Conservation (phyloP, 2,888 invertebrate species). For the Syrphus vitripennis region DNA sequence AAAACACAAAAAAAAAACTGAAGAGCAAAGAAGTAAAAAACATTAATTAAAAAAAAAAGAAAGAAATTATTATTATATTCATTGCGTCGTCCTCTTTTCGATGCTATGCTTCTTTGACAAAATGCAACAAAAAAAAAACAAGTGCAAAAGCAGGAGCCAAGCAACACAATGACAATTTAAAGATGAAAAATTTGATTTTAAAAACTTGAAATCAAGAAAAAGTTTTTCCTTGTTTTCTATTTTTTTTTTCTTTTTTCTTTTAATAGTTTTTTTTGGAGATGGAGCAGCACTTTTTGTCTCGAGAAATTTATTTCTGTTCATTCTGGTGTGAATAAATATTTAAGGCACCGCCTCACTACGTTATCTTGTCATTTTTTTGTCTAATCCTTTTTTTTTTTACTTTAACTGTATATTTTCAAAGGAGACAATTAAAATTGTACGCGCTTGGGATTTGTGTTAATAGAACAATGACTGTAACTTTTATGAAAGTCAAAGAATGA, state of each 20-base stretch:
- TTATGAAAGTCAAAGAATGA: slow-evolving; percentile 7
- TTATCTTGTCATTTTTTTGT: background rate
- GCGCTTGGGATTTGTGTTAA: slow-evolving; percentile 51
- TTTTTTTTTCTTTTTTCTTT: background rate
- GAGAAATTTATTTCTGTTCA: background rate
- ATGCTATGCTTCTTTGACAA: background rate
- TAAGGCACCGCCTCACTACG: background rate
- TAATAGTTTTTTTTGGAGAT: background rate
- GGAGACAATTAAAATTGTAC: slow-evolving; percentile 48
- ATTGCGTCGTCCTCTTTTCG: background rate
- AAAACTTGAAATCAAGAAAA: slow-evolving; percentile 60
- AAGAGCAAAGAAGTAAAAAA: slow-evolving; percentile 13
- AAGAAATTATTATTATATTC: too few species aligned
- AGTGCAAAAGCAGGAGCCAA: background rate
- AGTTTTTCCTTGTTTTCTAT: background rate
- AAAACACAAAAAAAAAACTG: background rate
- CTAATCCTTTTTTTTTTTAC: slow-evolving; percentile 7
- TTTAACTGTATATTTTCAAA: slow-evolving; percentile 22
- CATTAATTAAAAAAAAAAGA: slow-evolving; percentile 43
- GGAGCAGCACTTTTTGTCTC: slow-evolving; percentile 7
- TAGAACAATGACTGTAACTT: slow-evolving; percentile 49
- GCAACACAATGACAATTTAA: slow-evolving; percentile 47
- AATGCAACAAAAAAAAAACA: background rate
- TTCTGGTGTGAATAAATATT: slow-evolving; percentile 43
- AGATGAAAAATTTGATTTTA: slow-evolving; percentile 59